phyloP scores from a whole-genome alignment of 2,113 vertebrate species.

The Salminus brasiliensis region DNA sequence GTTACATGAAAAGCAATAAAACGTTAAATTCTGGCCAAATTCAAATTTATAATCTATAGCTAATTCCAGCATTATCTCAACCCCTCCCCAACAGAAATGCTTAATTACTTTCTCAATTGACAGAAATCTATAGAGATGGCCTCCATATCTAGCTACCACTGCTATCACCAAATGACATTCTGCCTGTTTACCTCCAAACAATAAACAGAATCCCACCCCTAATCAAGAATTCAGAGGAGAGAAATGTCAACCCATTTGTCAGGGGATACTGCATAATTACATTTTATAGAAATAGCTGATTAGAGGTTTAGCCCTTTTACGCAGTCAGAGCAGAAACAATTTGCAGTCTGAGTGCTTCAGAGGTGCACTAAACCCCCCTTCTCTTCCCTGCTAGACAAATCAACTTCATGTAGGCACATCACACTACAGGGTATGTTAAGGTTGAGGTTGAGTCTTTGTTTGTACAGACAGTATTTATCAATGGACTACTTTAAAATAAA shows the following conservation, averaged over 20 bases:
- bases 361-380: neutral
- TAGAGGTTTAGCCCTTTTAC: neutral
- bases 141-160: neutral
- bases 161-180: neutral
- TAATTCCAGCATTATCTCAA: neutral
- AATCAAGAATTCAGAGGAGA: neutral
- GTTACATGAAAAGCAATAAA: neutral
- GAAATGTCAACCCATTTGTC: neutral
- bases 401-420: neutral
- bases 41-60: neutral
- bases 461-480: no score
- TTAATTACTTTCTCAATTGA: slow-evolving; percentile 3
- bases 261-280: slow-evolving; percentile 2
- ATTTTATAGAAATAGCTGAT: neutral
- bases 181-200: slow-evolving; percentile 2
- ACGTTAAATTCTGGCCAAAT: neutral
- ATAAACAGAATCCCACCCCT: neutral
- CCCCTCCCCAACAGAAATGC: neutral
- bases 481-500: no score
- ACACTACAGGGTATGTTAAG: neutral
- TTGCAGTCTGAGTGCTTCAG: neutral
- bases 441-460: neutral
- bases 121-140: neutral
- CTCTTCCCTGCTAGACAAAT: neutral
- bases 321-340: neutral